Percentiles rank a stretch among this genome's conserved stretches.
phyloP scores from a whole-genome alignment of 2,888 invertebrate genomes.

The Philereme transversata region DNA sequence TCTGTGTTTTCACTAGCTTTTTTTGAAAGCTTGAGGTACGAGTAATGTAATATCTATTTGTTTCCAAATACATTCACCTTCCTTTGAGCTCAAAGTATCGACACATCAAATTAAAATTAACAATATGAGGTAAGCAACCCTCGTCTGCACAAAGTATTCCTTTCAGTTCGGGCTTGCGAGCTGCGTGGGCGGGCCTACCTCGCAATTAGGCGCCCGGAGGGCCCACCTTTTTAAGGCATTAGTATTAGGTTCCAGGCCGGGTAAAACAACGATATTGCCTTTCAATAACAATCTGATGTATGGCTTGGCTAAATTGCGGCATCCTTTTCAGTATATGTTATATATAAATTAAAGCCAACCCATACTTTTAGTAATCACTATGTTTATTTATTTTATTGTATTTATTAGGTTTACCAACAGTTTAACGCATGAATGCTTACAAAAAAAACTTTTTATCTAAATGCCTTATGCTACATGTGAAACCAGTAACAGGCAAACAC shows the following conservation, averaged over 20 bases:
- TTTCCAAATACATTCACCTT: conserved; percentile 5
- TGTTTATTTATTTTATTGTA: no score
- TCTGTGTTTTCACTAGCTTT: neutral
- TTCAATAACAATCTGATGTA: conserved; percentile 28
- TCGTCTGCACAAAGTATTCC: conserved; percentile 15
- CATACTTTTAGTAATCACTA: conserved; percentile 5
- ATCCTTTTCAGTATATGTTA: neutral
- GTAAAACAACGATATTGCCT: conserved; percentile 17
- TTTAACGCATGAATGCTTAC: no score
- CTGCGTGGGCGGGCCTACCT: conserved; percentile 11
- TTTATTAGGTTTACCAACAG: no score
- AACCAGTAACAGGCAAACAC: no score
- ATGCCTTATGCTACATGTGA: no score
- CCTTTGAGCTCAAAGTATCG: conserved; percentile 3
- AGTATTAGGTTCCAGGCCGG: conserved; percentile 14
- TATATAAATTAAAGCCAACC: neutral
- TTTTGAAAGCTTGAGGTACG: neutral
- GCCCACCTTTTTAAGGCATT: conserved; percentile 20
- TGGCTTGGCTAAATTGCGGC: conserved; percentile 12
- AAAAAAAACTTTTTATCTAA: no score
- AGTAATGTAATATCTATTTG: neutral
- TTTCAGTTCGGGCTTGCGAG: neutral
- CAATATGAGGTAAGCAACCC: conserved; percentile 28
- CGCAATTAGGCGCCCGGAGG: conserved; percentile 27
- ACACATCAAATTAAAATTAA: conserved; percentile 29